Conservation (phyloP, 2,797 vertebrate genomes). For the Lithobates pipiens region DNA sequence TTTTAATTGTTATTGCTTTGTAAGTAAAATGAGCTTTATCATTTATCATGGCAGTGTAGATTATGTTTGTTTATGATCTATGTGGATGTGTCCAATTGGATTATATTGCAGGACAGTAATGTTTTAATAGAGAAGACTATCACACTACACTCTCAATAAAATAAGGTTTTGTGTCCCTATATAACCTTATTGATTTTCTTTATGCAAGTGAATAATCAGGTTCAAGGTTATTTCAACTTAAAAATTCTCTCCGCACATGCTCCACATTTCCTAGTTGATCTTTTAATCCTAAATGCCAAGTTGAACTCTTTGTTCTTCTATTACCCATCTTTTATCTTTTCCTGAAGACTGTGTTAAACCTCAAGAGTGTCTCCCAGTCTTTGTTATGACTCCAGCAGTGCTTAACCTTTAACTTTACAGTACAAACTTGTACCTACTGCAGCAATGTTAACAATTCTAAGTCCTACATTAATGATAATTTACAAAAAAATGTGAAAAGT, state of each 20-base stretch:
- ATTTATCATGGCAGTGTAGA: neutral
- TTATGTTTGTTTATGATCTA: neutral
- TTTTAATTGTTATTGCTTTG: neutral
- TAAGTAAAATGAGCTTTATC: neutral
- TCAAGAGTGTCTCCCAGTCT: constrained; percentile 45
- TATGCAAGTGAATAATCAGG: constrained; percentile 49
- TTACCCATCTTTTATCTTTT: constrained; percentile 56
- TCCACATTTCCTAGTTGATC: constrained; percentile 57
- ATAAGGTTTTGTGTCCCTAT: constrained; percentile 33
- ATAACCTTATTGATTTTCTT: constrained; percentile 44
- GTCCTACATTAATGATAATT: constrained; percentile 65
- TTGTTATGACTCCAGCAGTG: constrained; percentile 47
- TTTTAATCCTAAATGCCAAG: constrained; percentile 60
- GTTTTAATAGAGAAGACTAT: neutral
- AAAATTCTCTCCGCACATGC: constrained; percentile 49
- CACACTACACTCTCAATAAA: neutral
- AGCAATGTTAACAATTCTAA: constrained; percentile 66
- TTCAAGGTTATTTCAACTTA: constrained; percentile 52
- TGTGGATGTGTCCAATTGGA: neutral
- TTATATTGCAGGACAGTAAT: constrained; percentile 5
- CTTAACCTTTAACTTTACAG: constrained; percentile 54
- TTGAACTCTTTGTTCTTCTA: constrained; percentile 59
- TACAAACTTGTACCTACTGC: constrained; percentile 29
- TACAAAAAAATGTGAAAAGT: constrained; percentile 21
- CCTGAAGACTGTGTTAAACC: constrained; percentile 55